These are phyloP conservation scores for Pseudomyrmex dendroicus DNA, from an alignment of 1,140 invertebrate genomes.

Conservation along the genomic window DNA sequence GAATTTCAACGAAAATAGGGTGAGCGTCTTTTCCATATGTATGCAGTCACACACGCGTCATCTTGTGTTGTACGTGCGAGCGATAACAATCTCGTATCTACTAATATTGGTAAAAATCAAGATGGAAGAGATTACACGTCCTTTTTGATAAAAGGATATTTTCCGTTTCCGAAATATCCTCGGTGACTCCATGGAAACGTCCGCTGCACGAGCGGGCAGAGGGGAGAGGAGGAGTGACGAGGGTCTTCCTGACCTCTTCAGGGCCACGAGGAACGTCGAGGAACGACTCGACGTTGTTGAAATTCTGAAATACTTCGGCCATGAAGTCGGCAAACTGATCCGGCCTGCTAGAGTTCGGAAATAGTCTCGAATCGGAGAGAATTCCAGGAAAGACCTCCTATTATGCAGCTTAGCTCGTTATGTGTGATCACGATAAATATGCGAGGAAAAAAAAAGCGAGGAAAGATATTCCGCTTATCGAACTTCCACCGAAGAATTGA, in stretches of 20 bases:
- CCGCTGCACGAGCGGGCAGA: neutral
- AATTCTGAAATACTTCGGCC: slow-evolving; percentile 34
- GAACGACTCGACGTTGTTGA: slow-evolving; percentile 27
- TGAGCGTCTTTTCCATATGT: neutral
- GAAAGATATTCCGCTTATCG: neutral
- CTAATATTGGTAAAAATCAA: slow-evolving; percentile 1
- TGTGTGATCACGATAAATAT: neutral
- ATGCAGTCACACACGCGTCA: neutral
- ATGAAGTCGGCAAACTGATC: slow-evolving; percentile 4
- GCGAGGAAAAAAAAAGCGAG: neutral
- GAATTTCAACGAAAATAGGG: slow-evolving; percentile 7
- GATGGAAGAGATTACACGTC: too few species aligned
- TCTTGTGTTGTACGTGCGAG: too few species aligned
- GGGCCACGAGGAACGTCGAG: slow-evolving; percentile 6
- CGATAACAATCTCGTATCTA: neutral
- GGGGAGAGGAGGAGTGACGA: slow-evolving; percentile 27
- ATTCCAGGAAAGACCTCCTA: slow-evolving; percentile 12
- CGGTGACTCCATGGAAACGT: too few species aligned
- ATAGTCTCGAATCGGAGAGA: slow-evolving; percentile 15
- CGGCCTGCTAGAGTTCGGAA: neutral
- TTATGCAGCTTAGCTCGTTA: slow-evolving; percentile 12
- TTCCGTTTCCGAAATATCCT: slow-evolving; percentile 27
- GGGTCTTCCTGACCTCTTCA: slow-evolving; percentile 50
- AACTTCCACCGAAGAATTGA: neutral
- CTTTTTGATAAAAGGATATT: neutral